Base-by-base conservation (phyloP, 2,888 invertebrate genomes). In the Eristalis arbustorum region DNA sequence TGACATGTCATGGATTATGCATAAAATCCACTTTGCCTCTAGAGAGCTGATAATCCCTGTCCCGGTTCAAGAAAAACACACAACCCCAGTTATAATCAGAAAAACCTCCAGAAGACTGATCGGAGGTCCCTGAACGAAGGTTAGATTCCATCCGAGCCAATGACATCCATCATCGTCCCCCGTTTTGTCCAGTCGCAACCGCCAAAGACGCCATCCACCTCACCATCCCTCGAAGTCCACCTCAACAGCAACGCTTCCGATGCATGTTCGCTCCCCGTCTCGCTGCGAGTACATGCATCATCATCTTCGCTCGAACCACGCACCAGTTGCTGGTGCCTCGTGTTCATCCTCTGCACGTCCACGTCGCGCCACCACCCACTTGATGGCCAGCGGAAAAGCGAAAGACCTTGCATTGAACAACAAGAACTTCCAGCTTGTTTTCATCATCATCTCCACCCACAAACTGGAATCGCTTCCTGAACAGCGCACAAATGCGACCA, bases 381-480 rank as follows among this genome's bases (percentile, higher is more conserved):
- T 67, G 31, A 69, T 80, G 75, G 62, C 31, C 37, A 68, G n/a
- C n/a, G n/a, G 61, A 79, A 80, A 72, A 75, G 80, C 66, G 80
- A 80, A 80, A 81, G 81, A 81, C 76, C 82, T 71, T 82, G 73
- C 82, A 73, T 61, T 73, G 59, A 74, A 73, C 69, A 74, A 73
- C 69, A 69, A 85, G 81, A 68, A 85, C 76, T 69, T 77, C 81
- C 77, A 85, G 81, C 85, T 78, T 78, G 77, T 82, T 85, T 82
- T 74, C 83, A 76, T 66, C 83, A 76, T 66, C 84, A 75, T 75
- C 74, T 78, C 82, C 85, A 82, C 85, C 85, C 85, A 85, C 85
- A 85, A 82, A 85, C 85, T 82, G 82, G 82, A 82, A 77, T 85
- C 57, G 77, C 77, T 82, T 82, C 82, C 85, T 85, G 85, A 78